Evolutionary conservation across 2,797 vertebrate genomes (phyloP).

Genomic region (Notoglanidium macrostoma): DNA sequence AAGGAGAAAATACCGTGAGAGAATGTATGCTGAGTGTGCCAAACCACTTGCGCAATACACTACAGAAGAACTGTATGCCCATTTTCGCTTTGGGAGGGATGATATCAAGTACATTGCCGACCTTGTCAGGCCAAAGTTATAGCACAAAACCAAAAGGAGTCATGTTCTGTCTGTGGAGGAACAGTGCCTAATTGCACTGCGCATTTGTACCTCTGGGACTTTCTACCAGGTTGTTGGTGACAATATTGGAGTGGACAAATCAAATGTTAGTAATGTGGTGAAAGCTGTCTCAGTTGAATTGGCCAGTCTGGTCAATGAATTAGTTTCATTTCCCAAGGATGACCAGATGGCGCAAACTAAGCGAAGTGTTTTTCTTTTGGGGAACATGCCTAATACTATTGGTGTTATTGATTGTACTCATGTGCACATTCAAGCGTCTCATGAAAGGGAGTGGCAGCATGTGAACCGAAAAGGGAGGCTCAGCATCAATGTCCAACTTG

Average conservation of each 20-base stretch:
- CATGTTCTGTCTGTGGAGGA: not conserved
- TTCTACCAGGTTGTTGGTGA: not conserved
- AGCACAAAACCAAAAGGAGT: not conserved
- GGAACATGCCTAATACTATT: conserved; percentile 34
- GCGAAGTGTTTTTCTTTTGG: conserved; percentile 33
- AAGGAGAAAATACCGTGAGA: not conserved
- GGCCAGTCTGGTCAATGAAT: not conserved
- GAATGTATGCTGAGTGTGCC: not conserved
- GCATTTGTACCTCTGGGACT: no score
- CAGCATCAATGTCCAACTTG: conserved; percentile 21
- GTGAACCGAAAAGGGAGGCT: not conserved
- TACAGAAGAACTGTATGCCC: not conserved
- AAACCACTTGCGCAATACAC: not conserved
- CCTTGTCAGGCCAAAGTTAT: not conserved
- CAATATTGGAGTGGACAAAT: not conserved
- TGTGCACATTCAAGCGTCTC: conserved; percentile 37
- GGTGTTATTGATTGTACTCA: conserved; percentile 49
- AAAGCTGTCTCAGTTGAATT: not conserved
- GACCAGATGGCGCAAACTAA: not conserved
- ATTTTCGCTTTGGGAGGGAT: not conserved
- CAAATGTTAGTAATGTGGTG: not conserved
- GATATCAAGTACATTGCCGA: not conserved
- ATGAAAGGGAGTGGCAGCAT: not conserved
- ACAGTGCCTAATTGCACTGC: no score
- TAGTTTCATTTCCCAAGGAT: not conserved